Conservation (phyloP, 2,113 vertebrate genomes). For the Lutjanus erythropterus region DNA sequence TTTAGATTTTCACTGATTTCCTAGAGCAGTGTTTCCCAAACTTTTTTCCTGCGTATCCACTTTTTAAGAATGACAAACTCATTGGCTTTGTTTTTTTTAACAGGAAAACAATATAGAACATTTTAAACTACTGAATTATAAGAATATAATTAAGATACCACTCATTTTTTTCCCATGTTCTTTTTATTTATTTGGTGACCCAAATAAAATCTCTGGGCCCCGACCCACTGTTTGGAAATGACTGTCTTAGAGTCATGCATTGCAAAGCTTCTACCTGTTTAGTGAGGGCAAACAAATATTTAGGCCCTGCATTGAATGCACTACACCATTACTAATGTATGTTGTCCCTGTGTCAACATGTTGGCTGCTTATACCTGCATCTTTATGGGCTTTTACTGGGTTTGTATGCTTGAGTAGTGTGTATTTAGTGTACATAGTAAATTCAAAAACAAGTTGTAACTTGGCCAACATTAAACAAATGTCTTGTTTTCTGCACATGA, state of each 20-base stretch:
- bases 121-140: too few relatives aligned
- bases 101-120: too few relatives aligned
- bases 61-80: too few relatives aligned
- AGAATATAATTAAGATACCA: too few relatives aligned
- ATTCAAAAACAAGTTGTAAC: conserved; percentile 14
- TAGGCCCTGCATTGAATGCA: background rate
- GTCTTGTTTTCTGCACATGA: conserved; percentile 5
- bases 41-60: too few relatives aligned
- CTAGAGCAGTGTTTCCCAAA: too few relatives aligned
- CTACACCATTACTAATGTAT: background rate
- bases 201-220: too few relatives aligned
- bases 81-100: too few relatives aligned
- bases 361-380: conserved; percentile 5
- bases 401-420: conserved; percentile 7
- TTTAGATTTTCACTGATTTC: background rate
- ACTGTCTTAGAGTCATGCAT: background rate
- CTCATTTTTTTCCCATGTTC: too few relatives aligned
- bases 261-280: background rate
- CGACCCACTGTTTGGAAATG: too few relatives aligned
- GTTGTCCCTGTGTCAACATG: background rate
- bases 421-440: conserved; percentile 20
- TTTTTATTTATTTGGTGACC: too few relatives aligned
- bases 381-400: background rate
- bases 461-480: conserved; percentile 24
- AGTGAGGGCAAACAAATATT: background rate